Evolutionary conservation across 2,113 vertebrate species (phyloP).

Genomic region (Sander lucioperca): DNA sequence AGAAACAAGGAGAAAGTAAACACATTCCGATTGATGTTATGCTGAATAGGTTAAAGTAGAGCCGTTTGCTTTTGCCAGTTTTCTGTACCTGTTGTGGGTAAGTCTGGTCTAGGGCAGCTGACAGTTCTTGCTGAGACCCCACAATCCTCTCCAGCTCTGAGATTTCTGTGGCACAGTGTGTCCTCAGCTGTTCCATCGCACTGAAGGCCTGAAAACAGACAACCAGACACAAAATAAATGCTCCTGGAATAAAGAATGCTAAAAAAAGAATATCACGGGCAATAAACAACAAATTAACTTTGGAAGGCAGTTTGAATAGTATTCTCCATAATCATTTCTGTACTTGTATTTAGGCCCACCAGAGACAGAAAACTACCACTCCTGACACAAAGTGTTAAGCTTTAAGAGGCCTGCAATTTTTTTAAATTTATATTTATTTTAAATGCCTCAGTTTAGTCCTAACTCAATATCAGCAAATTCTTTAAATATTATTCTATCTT

Average conservation of each 20-base stretch:
- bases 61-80: background rate
- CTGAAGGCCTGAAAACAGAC: conserved; percentile 79
- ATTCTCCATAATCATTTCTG: background rate
- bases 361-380: background rate
- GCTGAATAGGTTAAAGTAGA: background rate
- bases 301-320: background rate
- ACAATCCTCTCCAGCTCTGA: conserved; percentile 81
- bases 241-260: background rate
- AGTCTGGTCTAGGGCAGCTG: conserved; percentile 78
- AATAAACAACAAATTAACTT: background rate
- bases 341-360: background rate
- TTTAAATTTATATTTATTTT: too few relatives aligned
- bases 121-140: conserved; percentile 83
- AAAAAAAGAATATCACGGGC: background rate
- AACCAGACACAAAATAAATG: conserved; percentile 10
- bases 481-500: background rate
- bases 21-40: background rate
- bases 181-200: conserved; percentile 84
- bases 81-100: conserved; percentile 84
- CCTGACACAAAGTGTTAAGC: background rate
- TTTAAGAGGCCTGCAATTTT: background rate
- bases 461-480: background rate
- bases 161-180: conserved; percentile 80
- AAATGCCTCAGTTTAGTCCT: background rate
- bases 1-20: conserved; percentile 2